Evolutionary conservation across 1,140 invertebrate genomes (phyloP).

Genomic region (Drosophila takahashii): DNA sequence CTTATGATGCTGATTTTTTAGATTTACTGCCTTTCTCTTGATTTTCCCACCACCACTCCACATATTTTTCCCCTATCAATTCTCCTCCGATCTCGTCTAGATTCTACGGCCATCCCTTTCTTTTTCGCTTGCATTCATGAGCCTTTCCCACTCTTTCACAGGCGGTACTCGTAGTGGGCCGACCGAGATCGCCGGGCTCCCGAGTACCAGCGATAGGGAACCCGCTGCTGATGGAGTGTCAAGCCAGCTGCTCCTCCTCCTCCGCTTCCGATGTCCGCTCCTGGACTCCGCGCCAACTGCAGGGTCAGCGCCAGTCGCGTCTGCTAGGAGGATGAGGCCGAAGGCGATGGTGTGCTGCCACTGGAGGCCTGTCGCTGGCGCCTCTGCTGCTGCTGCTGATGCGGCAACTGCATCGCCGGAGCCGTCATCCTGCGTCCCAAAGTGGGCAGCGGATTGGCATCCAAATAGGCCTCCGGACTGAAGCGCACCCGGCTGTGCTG

Average conservation of each 20-base stretch:
- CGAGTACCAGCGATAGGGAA: conserved; percentile 81
- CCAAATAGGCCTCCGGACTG: conserved; percentile 89
- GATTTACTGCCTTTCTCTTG: no score
- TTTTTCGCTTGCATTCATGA: not conserved
- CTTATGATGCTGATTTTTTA: not conserved
- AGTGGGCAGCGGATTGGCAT: conserved; percentile 66
- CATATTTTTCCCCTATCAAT: no score
- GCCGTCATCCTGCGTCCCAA: conserved; percentile 58
- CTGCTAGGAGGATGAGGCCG: conserved; percentile 82
- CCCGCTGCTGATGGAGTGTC: conserved; percentile 59
- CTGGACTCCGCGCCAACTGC: conserved; percentile 81
- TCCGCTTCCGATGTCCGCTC: conserved; percentile 60
- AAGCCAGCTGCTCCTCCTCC: conserved; percentile 29
- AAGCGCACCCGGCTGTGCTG: conserved; percentile 91
- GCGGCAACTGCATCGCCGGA: conserved; percentile 36
- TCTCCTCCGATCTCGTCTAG: not conserved
- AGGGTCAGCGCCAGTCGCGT: conserved; percentile 71
- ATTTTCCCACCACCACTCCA: no score
- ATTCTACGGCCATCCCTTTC: conserved; percentile 9
- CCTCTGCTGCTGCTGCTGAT: conserved; percentile 40
- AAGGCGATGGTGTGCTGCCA: conserved; percentile 69
- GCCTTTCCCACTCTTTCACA: conserved; percentile 52
- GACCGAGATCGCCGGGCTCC: conserved; percentile 80
- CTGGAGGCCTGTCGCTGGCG: conserved; percentile 68
- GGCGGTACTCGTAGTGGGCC: conserved; percentile 75